Percentiles rank a stretch among this genome's conserved stretches.
These are phyloP conservation scores for Gymnocheta viridis DNA, from an alignment of 2,888 invertebrate species.

Conservation along the genomic window DNA sequence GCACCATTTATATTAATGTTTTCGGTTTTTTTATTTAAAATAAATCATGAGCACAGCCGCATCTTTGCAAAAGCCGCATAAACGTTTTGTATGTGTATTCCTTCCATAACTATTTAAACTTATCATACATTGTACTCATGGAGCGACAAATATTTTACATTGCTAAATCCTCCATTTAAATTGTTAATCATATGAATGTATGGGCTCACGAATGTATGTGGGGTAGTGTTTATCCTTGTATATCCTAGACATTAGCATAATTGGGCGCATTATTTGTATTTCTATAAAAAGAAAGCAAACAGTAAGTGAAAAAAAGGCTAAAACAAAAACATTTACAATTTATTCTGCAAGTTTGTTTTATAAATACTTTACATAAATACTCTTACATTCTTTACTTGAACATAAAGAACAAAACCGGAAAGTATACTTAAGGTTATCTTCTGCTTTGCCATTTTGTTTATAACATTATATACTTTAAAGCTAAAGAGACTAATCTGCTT, in stretches of 20 bases:
- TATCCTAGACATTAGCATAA: slow-evolving; percentile 60
- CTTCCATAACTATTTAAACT: slow-evolving; percentile 50
- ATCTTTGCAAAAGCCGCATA: not conserved
- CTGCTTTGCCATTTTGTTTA: slow-evolving; percentile 36
- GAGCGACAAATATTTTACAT: slow-evolving; percentile 53
- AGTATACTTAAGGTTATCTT: slow-evolving; percentile 61
- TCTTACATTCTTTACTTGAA: slow-evolving; percentile 1
- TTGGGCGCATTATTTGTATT: slow-evolving; percentile 49
- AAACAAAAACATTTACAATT: slow-evolving; percentile 50
- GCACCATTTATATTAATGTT: not conserved
- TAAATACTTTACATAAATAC: not conserved
- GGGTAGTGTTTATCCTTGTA: slow-evolving; percentile 9
- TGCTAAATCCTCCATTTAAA: slow-evolving; percentile 61
- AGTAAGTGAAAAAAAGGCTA: slow-evolving; percentile 24
- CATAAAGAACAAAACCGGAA: slow-evolving; percentile 53
- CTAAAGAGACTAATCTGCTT: slow-evolving; percentile 18
- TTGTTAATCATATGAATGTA: slow-evolving; percentile 27
- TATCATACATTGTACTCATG: slow-evolving; percentile 41
- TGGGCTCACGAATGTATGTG: not conserved
- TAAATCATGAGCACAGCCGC: slow-evolving; percentile 27
- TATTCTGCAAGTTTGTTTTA: slow-evolving; percentile 35
- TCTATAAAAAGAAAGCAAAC: not conserved
- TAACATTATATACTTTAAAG: slow-evolving; percentile 15
- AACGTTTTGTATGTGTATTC: slow-evolving; percentile 11
- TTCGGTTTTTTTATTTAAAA: not conserved